A percentile compares a stretch with the other conserved stretches of the same genome.
phyloP scores from a whole-genome alignment of 2,888 invertebrate genomes.

The Heteromyza rotundicornis region DNA sequence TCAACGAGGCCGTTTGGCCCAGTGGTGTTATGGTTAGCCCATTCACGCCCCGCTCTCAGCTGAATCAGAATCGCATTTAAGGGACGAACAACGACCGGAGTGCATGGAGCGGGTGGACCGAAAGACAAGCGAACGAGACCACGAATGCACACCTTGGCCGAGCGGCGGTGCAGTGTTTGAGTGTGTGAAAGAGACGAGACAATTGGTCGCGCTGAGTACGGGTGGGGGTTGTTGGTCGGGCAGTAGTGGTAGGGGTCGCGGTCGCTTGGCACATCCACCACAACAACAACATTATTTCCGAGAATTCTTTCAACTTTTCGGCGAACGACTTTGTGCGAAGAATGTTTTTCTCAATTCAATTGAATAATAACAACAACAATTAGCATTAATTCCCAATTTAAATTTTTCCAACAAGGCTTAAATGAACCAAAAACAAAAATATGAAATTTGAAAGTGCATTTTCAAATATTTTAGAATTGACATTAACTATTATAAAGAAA shows the following conservation, averaged over 20 bases:
- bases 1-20: constrained; percentile 58
- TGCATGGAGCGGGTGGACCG: neutral
- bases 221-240: too few relatives aligned
- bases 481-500: constrained; percentile 33
- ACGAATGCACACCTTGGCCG: neutral
- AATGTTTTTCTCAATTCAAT: neutral
- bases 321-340: neutral
- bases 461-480: constrained; percentile 53
- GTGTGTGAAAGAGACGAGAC: too few relatives aligned
- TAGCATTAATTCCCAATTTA: constrained; percentile 12
- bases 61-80: constrained; percentile 58
- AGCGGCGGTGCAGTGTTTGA: too few relatives aligned
- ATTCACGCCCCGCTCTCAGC: constrained; percentile 56
- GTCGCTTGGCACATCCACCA: constrained; percentile 7
- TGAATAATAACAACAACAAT: constrained; percentile 22
- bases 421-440: constrained; percentile 10
- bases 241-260: too few relatives aligned
- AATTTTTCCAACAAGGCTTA: neutral
- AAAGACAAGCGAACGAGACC: too few relatives aligned
- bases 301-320: constrained; percentile 25
- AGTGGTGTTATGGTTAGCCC: constrained; percentile 59
- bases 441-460: constrained; percentile 51
- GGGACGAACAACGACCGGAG: constrained; percentile 9
- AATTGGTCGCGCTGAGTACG: too few relatives aligned
- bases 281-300: constrained; percentile 17